Percentiles rank a stretch among this genome's conserved stretches.
Conservation (phyloP, 1,140 invertebrate genomes). For the Goniozus legneri region DNA sequence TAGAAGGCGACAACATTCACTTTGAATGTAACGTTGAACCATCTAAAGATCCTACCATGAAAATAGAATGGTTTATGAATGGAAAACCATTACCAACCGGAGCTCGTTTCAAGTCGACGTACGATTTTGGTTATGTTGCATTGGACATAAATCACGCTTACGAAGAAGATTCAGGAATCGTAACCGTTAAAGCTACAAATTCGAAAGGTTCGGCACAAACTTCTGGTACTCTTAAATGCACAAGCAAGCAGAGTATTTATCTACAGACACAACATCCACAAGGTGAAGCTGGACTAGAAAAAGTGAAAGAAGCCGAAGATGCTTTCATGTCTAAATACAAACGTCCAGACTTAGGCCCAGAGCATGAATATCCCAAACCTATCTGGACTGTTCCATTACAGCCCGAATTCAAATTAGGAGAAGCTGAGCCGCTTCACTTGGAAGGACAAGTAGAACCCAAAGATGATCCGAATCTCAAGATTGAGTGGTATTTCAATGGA, state of each 20-base stretch:
- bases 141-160: slow-evolving; percentile 79
- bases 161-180: slow-evolving; percentile 85
- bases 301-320: slow-evolving; percentile 80
- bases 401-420: slow-evolving; percentile 79
- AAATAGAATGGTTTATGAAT: slow-evolving; percentile 89
- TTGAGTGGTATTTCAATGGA: slow-evolving; percentile 93
- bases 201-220: slow-evolving; percentile 84
- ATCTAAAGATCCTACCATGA: slow-evolving; percentile 89
- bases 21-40: slow-evolving; percentile 95
- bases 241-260: slow-evolving; percentile 73
- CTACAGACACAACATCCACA: slow-evolving; percentile 88
- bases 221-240: slow-evolving; percentile 80
- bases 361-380: slow-evolving; percentile 79
- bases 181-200: slow-evolving; percentile 90
- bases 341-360: slow-evolving; percentile 63
- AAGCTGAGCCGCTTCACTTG: slow-evolving; percentile 86
- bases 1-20: slow-evolving; percentile 86
- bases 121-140: slow-evolving; percentile 86
- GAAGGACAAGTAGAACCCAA: slow-evolving; percentile 94
- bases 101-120: slow-evolving; percentile 77
- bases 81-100: slow-evolving; percentile 77
- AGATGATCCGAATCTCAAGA: slow-evolving; percentile 91
- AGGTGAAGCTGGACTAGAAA: slow-evolving; percentile 79
- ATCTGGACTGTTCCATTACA: slow-evolving; percentile 81
- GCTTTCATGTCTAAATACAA: slow-evolving; percentile 68